Evolutionary conservation across 2,113 vertebrate genomes (phyloP).

Genomic region (Spea multiplicata): DNA sequence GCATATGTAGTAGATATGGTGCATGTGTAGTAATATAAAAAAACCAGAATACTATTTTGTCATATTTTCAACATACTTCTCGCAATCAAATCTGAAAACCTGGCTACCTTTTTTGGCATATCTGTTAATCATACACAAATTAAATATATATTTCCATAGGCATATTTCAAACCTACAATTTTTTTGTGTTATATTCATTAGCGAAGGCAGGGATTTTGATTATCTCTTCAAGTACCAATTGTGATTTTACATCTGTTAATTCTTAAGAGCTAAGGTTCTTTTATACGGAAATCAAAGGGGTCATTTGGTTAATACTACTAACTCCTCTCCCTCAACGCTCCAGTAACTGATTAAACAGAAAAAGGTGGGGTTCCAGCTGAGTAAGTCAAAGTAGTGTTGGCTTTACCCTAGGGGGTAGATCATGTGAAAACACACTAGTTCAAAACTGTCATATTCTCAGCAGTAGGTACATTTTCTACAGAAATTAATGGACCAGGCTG

Average conservation of each 20-base stretch:
- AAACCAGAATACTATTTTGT: too few relatives aligned
- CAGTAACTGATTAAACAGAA: constrained; percentile 69
- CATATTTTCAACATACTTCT: too few relatives aligned
- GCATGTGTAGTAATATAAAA: too few relatives aligned
- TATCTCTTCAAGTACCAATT: background rate
- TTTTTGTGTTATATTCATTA: background rate
- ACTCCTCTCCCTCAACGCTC: constrained; percentile 54
- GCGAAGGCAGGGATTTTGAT: background rate
- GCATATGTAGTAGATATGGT: too few relatives aligned
- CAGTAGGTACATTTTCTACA: constrained; percentile 75
- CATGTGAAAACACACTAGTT: constrained; percentile 77
- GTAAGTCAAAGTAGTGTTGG: constrained; percentile 66
- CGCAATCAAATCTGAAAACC: too few relatives aligned
- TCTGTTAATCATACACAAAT: too few relatives aligned
- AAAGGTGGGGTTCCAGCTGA: constrained; percentile 63
- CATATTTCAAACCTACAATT: background rate
- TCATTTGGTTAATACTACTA: constrained; percentile 55
- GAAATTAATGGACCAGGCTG: constrained; percentile 81
- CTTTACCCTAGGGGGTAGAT: constrained; percentile 73
- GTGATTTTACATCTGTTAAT: background rate
- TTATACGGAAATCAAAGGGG: constrained; percentile 57
- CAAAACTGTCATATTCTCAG: constrained; percentile 79
- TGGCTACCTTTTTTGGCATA: too few relatives aligned
- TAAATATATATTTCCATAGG: too few relatives aligned
- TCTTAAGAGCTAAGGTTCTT: constrained; percentile 37